Conservation (phyloP, 2,888 invertebrate genomes). For the Beris chalybata region DNA sequence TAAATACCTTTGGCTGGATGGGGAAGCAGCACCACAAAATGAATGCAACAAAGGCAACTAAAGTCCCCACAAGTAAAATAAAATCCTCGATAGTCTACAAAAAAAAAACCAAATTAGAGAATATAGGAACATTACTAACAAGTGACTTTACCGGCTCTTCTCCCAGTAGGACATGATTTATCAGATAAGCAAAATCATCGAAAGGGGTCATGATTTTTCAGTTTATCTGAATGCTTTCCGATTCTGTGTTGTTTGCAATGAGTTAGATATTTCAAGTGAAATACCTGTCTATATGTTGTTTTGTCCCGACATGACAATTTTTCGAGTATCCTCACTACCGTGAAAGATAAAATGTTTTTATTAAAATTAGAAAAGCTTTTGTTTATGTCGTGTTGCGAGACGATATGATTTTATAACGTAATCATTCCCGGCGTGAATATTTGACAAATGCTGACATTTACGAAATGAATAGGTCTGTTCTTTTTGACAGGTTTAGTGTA, state of each 20-base stretch:
- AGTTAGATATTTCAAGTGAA: not conserved
- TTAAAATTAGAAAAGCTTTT: too few species aligned
- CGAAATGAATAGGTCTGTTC: too few species aligned
- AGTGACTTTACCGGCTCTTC: conserved; percentile 62
- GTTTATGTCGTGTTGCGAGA: too few species aligned
- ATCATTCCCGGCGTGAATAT: too few species aligned
- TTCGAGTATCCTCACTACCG: too few species aligned
- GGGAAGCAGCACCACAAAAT: conserved; percentile 68
- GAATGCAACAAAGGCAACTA: conserved; percentile 66
- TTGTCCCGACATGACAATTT: too few species aligned
- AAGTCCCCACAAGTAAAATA: conserved; percentile 63
- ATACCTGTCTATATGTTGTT: not conserved
- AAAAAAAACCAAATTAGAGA: conserved; percentile 10
- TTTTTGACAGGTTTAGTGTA: too few species aligned
- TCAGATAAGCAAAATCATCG: conserved; percentile 63
- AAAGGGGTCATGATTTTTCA: conserved; percentile 59
- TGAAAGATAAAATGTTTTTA: too few species aligned
- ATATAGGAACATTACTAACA: not conserved
- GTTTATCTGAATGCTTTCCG: conserved; percentile 5
- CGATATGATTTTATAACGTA: too few species aligned
- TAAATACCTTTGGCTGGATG: conserved; percentile 57
- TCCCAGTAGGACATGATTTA: conserved; percentile 63
- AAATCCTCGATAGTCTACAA: conserved; percentile 65
- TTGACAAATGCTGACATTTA: too few species aligned
- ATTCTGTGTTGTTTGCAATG: not conserved